Evolutionary conservation across 2,113 vertebrate genomes (phyloP).

Genomic region (Pelobates fuscus): DNA sequence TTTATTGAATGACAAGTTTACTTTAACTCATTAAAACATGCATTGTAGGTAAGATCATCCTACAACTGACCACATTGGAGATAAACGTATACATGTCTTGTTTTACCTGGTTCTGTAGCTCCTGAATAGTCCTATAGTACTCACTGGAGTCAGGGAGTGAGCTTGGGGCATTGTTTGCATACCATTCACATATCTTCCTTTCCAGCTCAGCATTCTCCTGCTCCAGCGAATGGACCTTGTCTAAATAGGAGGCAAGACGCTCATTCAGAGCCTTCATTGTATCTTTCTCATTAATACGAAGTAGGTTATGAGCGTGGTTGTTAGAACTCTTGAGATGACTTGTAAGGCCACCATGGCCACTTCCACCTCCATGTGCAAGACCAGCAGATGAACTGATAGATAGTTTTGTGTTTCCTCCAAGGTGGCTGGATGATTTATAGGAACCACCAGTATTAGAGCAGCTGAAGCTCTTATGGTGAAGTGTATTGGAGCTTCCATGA

Average conservation of each 20-base stretch:
- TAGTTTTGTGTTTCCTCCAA: background rate
- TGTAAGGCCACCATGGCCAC: background rate
- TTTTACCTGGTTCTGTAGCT: constrained; percentile 60
- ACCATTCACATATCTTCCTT: constrained; percentile 58
- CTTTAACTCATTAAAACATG: too few relatives aligned
- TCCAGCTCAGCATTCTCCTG: constrained; percentile 67
- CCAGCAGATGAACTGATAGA: background rate
- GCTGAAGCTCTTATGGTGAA: background rate
- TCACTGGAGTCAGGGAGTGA: constrained; percentile 51
- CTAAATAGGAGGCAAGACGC: constrained; percentile 74
- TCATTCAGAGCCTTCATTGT: constrained; percentile 74
- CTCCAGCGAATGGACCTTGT: constrained; percentile 70
- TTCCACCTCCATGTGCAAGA: too few relatives aligned
- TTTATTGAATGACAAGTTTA: too few relatives aligned
- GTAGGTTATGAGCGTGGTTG: constrained; percentile 39
- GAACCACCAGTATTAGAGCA: background rate
- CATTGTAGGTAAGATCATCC: too few relatives aligned
- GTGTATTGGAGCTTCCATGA: background rate
- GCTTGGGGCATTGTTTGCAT: constrained; percentile 33
- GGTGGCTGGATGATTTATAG: background rate
- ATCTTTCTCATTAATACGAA: constrained; percentile 68
- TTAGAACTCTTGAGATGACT: background rate
- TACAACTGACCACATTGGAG: too few relatives aligned
- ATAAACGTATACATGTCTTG: background rate
- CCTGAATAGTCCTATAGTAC: constrained; percentile 53